Evolutionary conservation across 2,888 invertebrate species (phyloP).

Genomic region (Sinhomidia bicolor): DNA sequence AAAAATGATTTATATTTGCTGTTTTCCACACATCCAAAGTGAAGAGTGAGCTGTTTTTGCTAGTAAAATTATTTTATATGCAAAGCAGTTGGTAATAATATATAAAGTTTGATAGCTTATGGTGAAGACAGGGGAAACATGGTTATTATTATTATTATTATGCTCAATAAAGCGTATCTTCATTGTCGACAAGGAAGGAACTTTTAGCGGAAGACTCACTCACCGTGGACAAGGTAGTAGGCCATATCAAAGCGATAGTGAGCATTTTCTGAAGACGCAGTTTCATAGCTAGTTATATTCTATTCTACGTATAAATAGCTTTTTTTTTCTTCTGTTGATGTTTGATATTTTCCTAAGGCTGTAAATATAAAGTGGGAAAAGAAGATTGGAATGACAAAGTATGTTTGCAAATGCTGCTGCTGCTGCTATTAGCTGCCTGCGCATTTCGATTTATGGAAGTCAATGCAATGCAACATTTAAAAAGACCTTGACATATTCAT

Average conservation of each 20-base stretch:
- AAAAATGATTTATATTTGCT: not conserved
- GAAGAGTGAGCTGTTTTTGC: too few species aligned
- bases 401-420: not conserved
- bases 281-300: not conserved
- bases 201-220: not conserved
- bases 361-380: not conserved
- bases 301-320: not conserved
- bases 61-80: conserved; percentile 26
- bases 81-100: too few species aligned
- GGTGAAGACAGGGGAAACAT: not conserved
- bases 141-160: not conserved
- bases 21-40: not conserved
- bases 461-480: conserved; percentile 49
- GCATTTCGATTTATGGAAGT: conserved; percentile 28
- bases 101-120: not conserved
- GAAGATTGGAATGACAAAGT: conserved; percentile 40
- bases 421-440: too few species aligned
- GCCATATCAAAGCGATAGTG: not conserved
- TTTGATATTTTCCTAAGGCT: not conserved
- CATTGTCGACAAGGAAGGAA: not conserved
- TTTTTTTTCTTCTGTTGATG: not conserved
- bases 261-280: not conserved
- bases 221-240: not conserved
- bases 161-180: conserved; percentile 33
- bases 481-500: conserved; percentile 71